Evolutionary conservation across 2,113 vertebrate species (phyloP).

Genomic region (Alexandromys fortis): DNA sequence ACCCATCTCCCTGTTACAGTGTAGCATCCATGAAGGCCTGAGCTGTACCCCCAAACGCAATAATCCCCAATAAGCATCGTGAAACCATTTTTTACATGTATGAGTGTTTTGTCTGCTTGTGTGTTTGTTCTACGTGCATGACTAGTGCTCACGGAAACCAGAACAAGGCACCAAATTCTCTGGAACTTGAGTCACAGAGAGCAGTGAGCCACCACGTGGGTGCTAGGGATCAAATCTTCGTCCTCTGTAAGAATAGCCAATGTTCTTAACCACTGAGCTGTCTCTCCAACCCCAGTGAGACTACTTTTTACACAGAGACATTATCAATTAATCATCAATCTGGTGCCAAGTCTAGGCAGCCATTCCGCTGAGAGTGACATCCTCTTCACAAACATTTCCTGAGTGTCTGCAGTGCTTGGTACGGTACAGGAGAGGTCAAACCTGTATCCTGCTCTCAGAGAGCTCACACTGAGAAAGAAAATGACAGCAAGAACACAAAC

Average conservation of each 20-base stretch:
- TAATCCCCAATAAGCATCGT: background rate
- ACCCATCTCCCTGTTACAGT: background rate
- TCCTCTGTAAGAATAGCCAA: background rate
- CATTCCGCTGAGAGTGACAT: background rate
- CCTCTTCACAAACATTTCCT: slow-evolving; percentile 23
- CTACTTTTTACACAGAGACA: background rate
- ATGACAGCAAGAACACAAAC: slow-evolving; percentile 12
- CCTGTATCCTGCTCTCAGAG: background rate
- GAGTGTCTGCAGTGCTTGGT: background rate
- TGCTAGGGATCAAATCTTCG: background rate
- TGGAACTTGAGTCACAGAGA: background rate
- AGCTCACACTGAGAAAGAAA: slow-evolving; percentile 20
- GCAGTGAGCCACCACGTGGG: background rate
- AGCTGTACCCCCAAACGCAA: background rate
- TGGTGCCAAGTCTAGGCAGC: background rate
- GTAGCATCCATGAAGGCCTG: background rate
- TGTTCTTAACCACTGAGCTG: background rate
- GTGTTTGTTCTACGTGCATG: background rate
- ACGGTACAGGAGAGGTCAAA: background rate
- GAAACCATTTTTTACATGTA: background rate
- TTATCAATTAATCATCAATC: slow-evolving; percentile 39
- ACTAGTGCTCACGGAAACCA: background rate
- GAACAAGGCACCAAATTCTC: background rate
- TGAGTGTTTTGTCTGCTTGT: background rate
- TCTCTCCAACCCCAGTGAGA: background rate